Evolutionary conservation across 2,113 vertebrate species (phyloP).

Genomic region (Osmerus eperlanus): DNA sequence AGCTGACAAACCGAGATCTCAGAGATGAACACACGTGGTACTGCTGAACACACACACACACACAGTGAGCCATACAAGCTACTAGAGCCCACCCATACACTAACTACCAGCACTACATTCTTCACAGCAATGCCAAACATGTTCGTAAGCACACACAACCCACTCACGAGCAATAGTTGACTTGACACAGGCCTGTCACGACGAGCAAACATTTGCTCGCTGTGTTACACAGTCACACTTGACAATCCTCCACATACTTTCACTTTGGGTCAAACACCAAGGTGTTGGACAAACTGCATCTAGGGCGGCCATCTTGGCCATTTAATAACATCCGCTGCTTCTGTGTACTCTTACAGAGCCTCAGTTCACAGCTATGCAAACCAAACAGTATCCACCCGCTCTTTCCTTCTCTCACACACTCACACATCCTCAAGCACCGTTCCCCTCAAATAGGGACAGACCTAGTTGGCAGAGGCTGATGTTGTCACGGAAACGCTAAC

Average conservation of each 20-base stretch:
- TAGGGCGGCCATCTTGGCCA: no score
- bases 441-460: conserved; percentile 37
- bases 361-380: conserved; percentile 44
- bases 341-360: not conserved
- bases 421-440: conserved; percentile 33
- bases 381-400: conserved; percentile 9
- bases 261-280: not conserved
- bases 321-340: no score
- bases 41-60: conserved; percentile 5
- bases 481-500: conserved; percentile 44
- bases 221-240: not conserved
- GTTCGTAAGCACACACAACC: not conserved
- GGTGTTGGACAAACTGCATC: not conserved
- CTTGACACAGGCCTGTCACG: not conserved
- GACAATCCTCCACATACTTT: not conserved
- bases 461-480: conserved; percentile 37
- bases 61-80: not conserved
- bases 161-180: not conserved
- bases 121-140: not conserved
- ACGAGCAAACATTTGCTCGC: not conserved
- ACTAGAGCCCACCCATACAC: not conserved
- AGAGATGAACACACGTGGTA: conserved; percentile 7
- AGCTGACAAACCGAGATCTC: conserved; percentile 14
- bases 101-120: not conserved
- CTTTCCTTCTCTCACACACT: conserved; percentile 29